Conservation (phyloP, 2,113 vertebrate species). For the Eulemur macaco region DNA sequence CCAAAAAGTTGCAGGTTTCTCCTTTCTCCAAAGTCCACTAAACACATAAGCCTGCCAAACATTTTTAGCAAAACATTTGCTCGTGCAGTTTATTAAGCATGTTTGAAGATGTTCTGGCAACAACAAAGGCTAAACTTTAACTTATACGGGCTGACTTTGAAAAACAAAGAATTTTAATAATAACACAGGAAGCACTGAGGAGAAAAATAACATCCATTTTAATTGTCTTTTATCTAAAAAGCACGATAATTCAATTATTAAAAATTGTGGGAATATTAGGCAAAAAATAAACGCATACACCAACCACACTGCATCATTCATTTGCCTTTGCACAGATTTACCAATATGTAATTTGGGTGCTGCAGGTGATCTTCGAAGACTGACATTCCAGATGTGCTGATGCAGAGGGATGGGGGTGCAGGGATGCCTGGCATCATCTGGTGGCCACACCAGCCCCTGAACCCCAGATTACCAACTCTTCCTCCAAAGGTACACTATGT, state of each 20-base stretch:
- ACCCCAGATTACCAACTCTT: not conserved
- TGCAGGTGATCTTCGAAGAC: not conserved
- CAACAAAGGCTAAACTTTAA: not conserved
- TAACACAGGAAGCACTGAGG: not conserved
- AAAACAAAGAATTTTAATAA: not conserved
- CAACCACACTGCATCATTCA: not conserved
- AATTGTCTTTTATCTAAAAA: not conserved
- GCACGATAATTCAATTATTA: not conserved
- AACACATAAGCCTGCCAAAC: not conserved
- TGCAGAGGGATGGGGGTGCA: fast-evolving
- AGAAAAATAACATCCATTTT: not conserved
- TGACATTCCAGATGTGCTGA: too few species aligned
- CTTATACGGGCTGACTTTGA: not conserved
- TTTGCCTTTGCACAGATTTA: too few species aligned
- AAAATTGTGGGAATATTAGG: not conserved
- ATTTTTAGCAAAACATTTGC: not conserved
- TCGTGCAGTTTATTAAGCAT: not conserved
- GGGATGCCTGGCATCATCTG: not conserved
- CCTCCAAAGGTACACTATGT: not conserved
- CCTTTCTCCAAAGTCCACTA: not conserved
- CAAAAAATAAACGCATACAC: not conserved
- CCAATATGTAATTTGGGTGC: not conserved
- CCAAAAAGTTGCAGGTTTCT: not conserved
- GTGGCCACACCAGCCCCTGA: not conserved
- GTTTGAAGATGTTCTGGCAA: not conserved